Evolutionary conservation across 2,113 vertebrate species (phyloP).

Genomic region (Sander lucioperca): DNA sequence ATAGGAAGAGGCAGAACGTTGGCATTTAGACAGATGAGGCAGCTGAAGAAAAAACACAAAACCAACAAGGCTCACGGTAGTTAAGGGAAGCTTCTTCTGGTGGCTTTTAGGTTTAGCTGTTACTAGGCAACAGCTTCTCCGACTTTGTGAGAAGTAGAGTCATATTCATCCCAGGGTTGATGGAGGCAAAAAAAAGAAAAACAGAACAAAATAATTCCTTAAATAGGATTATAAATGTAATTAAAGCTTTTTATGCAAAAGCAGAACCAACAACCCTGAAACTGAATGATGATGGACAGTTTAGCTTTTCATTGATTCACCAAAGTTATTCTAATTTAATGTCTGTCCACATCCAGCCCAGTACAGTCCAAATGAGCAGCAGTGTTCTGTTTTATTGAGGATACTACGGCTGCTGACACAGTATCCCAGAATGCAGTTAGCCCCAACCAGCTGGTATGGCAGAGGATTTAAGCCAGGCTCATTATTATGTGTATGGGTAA

Average conservation of each 20-base stretch:
- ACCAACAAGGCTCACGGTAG: not conserved
- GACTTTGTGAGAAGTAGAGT: slow-evolving; percentile 9
- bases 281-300: not conserved
- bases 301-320: not conserved
- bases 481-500: no score
- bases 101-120: slow-evolving; percentile 33
- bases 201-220: not conserved
- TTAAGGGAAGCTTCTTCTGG: not conserved
- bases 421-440: no score
- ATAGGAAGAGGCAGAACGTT: no score
- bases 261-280: not conserved
- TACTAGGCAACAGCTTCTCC: slow-evolving; percentile 40
- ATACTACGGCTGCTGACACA: no score
- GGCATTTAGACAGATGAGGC: not conserved
- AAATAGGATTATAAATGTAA: no score
- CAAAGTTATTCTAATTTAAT: not conserved
- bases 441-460: no score
- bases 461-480: no score
- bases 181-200: no score
- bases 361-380: no score
- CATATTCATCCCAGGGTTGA: not conserved
- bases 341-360: not conserved
- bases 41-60: not conserved
- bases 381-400: no score
- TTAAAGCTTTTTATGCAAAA: not conserved